Base-by-base conservation (phyloP, 2,797 vertebrate species). In the Protonibea diacanthus region DNA sequence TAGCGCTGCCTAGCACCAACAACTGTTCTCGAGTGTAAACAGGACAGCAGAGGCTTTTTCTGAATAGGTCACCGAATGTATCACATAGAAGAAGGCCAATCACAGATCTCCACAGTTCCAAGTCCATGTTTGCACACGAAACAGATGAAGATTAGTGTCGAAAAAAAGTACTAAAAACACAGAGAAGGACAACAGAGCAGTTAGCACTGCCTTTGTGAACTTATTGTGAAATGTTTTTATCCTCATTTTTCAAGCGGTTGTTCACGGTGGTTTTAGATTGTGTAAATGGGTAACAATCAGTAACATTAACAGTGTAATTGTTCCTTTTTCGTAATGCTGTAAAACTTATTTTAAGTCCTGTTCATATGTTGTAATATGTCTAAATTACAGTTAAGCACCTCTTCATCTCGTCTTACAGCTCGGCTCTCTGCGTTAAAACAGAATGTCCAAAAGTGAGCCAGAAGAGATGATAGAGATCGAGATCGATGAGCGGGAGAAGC, bases 401-500 rank as follows among this genome's bases (percentile, higher is more conserved):
- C 8, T 57, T 64, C 1, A 6, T 47, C 55, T 29, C 56, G 45
- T 81, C 11, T 33, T 44, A 63, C 72, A 90, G 78, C 59, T 75
- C 73, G 66, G 44, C 74, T 68, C 55, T 78, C 27, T 70, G 63
- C 42, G 42, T 38, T 21, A 13, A 52, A 71, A 64, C 91, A 92
- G 57, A 83, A 99, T 99, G 98, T 96, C 97, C 88, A 99, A 99
- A 95, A 96, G 97, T 91, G 98, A 99, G 90, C 91, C 97, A 64
- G 98, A 99, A 78, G 98, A 99, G 92, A 95, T 99, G 95, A 99
- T 99, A 94, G 98, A 99, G 93, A 99, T 99, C 52, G 98, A 99
- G 94, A 99, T 99, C 2, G 98, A 99, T 94, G 98, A 97, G 74
- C 97, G 96, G 81, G 98, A 95, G 83, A 96, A 96, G 82, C 95